These are phyloP conservation scores for Boulengeromyrus knoepffleri DNA, from an alignment of 2,113 vertebrate genomes.

Conservation along the genomic window DNA sequence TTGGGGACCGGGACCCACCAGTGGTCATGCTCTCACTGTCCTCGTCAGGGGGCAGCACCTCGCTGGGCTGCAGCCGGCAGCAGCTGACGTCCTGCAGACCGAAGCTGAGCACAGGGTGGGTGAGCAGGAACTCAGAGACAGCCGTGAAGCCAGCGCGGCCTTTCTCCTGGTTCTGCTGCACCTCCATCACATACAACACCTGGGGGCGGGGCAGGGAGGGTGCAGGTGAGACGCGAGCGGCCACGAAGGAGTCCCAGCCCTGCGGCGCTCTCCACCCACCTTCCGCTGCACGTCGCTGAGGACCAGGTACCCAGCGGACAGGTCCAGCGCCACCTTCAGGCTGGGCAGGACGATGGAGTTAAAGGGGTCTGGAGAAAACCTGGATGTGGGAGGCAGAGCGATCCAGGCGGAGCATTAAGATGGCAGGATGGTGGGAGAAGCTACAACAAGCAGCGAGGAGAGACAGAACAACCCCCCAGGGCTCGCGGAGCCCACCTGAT, in stretches of 20 bases:
- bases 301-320: slow-evolving; percentile 88
- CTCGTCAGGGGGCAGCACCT: slow-evolving; percentile 87
- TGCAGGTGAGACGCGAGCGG: background rate
- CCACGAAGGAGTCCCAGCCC: too few relatives aligned
- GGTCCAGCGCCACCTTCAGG: slow-evolving; percentile 88
- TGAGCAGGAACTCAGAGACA: slow-evolving; percentile 92
- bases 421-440: background rate
- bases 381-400: slow-evolving; percentile 36
- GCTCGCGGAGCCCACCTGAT: slow-evolving; percentile 65
- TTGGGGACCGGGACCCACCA: slow-evolving; percentile 53
- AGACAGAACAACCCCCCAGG: background rate
- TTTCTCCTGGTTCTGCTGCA: slow-evolving; percentile 86
- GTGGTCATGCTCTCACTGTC: slow-evolving; percentile 77
- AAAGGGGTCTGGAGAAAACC: slow-evolving; percentile 88
- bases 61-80: slow-evolving; percentile 77
- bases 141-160: slow-evolving; percentile 88
- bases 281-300: slow-evolving; percentile 93
- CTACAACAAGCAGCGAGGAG: background rate
- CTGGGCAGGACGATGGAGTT: slow-evolving; percentile 76
- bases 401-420: background rate
- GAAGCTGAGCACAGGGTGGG: slow-evolving; percentile 94
- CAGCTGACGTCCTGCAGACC: slow-evolving; percentile 85
- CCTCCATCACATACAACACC: slow-evolving; percentile 97
- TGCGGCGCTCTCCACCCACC: slow-evolving; percentile 47
- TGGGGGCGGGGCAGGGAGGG: slow-evolving; percentile 32